phyloP scores from a whole-genome alignment of 2,888 invertebrate species.

The Allygus modestus region DNA sequence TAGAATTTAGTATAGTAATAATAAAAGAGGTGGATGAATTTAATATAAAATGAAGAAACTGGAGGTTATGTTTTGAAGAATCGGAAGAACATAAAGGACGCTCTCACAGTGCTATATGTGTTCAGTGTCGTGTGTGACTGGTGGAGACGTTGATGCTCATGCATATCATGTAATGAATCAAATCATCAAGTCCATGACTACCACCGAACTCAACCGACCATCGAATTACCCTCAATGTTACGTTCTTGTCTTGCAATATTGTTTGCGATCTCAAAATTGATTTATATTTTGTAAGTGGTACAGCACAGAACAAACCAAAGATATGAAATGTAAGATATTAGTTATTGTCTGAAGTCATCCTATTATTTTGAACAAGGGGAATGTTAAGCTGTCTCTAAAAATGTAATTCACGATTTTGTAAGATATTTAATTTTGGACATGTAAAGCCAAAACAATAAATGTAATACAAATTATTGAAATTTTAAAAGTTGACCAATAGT shows the following conservation, averaged over 20 bases:
- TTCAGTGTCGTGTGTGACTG: conserved; percentile 30
- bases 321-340: conserved; percentile 66
- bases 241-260: conserved; percentile 60
- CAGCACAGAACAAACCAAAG: conserved; percentile 69
- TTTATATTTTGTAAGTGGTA: conserved; percentile 64
- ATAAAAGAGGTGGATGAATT: too few relatives aligned
- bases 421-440: too few relatives aligned
- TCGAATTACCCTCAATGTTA: conserved; percentile 56
- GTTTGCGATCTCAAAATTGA: conserved; percentile 66
- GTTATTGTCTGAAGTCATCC: conserved; percentile 50
- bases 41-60: background rate
- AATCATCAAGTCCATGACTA: conserved; percentile 59
- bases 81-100: conserved; percentile 10
- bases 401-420: background rate
- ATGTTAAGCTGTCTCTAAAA: conserved; percentile 23
- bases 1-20: too few relatives aligned
- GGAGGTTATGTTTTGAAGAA: conserved; percentile 31
- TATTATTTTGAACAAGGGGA: conserved; percentile 17
- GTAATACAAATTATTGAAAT: background rate
- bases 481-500: background rate
- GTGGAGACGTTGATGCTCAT: conserved; percentile 6
- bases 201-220: conserved; percentile 58
- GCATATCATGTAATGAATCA: conserved; percentile 58
- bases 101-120: conserved; percentile 30
- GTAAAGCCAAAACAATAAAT: too few relatives aligned